phyloP scores from a whole-genome alignment of 2,113 vertebrate genomes.

The Alces alces region DNA sequence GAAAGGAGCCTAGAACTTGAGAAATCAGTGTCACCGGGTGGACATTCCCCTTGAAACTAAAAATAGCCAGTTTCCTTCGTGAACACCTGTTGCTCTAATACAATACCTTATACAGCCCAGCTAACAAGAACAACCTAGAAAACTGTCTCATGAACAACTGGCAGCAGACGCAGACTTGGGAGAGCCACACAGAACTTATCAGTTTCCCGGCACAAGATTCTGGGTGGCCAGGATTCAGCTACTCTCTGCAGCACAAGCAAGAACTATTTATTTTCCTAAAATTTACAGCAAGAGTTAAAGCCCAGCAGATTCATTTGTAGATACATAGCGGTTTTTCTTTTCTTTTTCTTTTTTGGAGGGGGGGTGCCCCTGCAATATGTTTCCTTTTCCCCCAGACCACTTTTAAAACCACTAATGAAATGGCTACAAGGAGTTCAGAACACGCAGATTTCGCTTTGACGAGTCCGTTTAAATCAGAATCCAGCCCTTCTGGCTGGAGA shows the following conservation, averaged over 20 bases:
- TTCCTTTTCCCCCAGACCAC: background rate
- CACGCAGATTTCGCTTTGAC: background rate
- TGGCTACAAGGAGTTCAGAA: background rate
- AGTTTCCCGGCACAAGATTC: background rate
- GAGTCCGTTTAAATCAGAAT: background rate
- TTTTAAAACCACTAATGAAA: background rate
- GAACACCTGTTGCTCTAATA: conserved; percentile 16
- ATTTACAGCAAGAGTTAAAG: background rate
- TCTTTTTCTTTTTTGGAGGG: background rate
- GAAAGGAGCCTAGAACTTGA: background rate
- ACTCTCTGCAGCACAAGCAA: background rate
- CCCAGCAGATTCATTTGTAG: background rate
- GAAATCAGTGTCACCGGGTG: background rate
- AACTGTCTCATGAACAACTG: background rate
- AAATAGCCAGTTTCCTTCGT: background rate
- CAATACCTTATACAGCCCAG: background rate
- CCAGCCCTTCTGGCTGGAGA: background rate
- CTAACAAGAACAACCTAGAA: background rate
- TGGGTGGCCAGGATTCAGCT: background rate
- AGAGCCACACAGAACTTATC: background rate
- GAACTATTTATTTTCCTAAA: background rate
- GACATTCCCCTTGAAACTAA: background rate
- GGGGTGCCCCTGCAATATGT: background rate
- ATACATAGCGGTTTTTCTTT: background rate
- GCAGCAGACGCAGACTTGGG: no score